A percentile compares a stretch with the other conserved stretches of the same genome.
Conservation (phyloP, 2,888 invertebrate species). For the Nowickia ferox region DNA sequence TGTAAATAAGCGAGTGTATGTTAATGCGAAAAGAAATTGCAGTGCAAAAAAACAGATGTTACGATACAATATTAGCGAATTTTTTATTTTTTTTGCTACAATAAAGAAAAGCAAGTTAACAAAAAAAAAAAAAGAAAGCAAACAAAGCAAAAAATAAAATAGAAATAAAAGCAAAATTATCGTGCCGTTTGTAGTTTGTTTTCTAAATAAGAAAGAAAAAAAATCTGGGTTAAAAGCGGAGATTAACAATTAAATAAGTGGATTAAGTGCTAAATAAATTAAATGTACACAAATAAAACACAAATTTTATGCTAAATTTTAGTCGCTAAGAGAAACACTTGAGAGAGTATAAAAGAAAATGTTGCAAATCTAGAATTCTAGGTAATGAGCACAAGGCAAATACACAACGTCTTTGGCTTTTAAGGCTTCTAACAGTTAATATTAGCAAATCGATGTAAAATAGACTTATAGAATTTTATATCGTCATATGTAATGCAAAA, state of each 20-base stretch:
- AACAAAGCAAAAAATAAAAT: slow-evolving; percentile 15
- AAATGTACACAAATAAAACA: slow-evolving; percentile 26
- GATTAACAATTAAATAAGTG: slow-evolving; percentile 34
- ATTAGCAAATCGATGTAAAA: not conserved
- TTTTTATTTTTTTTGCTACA: not conserved
- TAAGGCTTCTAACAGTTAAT: not conserved
- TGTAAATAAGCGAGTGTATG: not conserved
- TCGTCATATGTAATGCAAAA: too few species aligned
- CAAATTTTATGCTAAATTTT: slow-evolving; percentile 16
- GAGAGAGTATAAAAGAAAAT: slow-evolving; percentile 7
- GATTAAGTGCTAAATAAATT: slow-evolving; percentile 34
- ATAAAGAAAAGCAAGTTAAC: not conserved
- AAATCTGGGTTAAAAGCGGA: slow-evolving; percentile 25
- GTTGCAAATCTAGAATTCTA: slow-evolving; percentile 2
- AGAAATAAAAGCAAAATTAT: slow-evolving; percentile 39
- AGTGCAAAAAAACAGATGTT: slow-evolving; percentile 36
- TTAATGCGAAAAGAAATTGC: not conserved
- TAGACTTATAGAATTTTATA: not conserved
- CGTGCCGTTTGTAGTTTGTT: slow-evolving; percentile 27
- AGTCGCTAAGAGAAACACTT: slow-evolving; percentile 16
- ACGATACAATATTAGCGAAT: slow-evolving; percentile 25
- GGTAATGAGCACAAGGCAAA: not conserved
- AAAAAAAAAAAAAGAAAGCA: slow-evolving; percentile 5
- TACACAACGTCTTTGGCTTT: not conserved
- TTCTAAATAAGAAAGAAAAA: not conserved